Conservation (phyloP, 1,140 invertebrate species). For the Halictus rubicundus region DNA sequence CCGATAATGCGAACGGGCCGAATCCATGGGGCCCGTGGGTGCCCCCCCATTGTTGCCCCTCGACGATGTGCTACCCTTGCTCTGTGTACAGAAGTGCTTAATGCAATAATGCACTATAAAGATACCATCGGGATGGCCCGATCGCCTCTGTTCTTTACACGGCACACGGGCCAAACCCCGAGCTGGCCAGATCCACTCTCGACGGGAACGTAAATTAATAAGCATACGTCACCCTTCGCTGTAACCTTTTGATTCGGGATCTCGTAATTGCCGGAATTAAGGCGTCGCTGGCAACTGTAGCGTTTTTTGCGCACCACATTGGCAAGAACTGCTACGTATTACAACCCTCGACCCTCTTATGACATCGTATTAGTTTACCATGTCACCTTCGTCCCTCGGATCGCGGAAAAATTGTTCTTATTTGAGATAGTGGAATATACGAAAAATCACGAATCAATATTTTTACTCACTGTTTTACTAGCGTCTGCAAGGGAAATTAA, state of each 20-base stretch:
- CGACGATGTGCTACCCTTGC: conserved; percentile 56
- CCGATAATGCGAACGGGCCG: conserved; percentile 50
- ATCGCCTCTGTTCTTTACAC: conserved; percentile 58
- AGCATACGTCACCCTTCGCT: conserved; percentile 10
- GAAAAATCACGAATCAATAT: too few species aligned
- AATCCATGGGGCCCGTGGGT: conserved; percentile 58
- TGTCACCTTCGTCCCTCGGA: too few species aligned
- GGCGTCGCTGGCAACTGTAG: background rate
- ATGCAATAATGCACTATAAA: conserved; percentile 77
- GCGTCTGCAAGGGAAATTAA: too few species aligned
- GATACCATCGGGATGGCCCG: conserved; percentile 72
- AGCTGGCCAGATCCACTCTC: conserved; percentile 45
- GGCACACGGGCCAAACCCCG: conserved; percentile 40
- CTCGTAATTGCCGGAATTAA: conserved; percentile 33
- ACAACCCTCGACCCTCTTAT: too few species aligned
- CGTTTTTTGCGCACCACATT: background rate
- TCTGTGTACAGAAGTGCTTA: conserved; percentile 77
- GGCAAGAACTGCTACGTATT: too few species aligned
- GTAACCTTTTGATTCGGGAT: conserved; percentile 5
- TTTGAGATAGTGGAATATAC: too few species aligned
- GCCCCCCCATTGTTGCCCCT: conserved; percentile 51
- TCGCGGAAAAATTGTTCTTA: too few species aligned
- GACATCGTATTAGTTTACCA: too few species aligned
- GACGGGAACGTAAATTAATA: conserved; percentile 61
- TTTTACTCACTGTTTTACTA: too few species aligned